phyloP scores from a whole-genome alignment of 2,113 vertebrate genomes.

The Pipa parva region DNA sequence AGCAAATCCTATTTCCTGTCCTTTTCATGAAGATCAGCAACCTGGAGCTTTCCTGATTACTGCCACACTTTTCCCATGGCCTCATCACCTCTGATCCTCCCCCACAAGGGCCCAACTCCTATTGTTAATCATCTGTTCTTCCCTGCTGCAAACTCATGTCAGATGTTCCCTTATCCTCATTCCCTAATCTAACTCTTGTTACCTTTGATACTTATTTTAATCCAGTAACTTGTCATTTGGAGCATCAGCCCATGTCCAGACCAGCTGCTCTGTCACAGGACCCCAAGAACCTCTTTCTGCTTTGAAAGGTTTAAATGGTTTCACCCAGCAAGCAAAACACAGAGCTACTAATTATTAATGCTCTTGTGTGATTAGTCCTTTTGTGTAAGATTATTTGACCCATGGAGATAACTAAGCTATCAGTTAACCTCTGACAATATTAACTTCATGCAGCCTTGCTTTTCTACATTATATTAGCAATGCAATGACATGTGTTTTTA shows the following conservation, averaged over 20 bases:
- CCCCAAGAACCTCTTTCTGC: constrained; percentile 50
- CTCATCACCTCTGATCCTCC: constrained; percentile 63
- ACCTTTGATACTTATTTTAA: constrained; percentile 69
- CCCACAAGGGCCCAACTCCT: constrained; percentile 49
- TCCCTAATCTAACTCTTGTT: constrained; percentile 59
- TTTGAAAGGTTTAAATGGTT: constrained; percentile 56
- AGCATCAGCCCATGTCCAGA: constrained; percentile 64
- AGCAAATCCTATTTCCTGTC: constrained; percentile 68
- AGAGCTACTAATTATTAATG: constrained; percentile 62
- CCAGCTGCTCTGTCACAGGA: constrained; percentile 65
- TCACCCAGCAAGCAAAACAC: constrained; percentile 47
- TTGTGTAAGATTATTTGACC: constrained; percentile 49
- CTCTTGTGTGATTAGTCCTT: constrained; percentile 48
- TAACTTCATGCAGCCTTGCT: constrained; percentile 7
- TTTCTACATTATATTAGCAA: too few relatives aligned
- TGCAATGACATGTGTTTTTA: too few relatives aligned
- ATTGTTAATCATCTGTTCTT: constrained; percentile 71
- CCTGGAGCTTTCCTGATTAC: constrained; percentile 64
- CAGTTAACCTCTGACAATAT: constrained; percentile 52
- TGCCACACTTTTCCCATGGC: constrained; percentile 69
- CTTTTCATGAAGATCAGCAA: constrained; percentile 66
- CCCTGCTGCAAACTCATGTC: constrained; percentile 65
- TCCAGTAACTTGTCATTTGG: constrained; percentile 66
- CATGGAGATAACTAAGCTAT: constrained; percentile 50
- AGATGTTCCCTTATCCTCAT: constrained; percentile 62